Percentiles rank a stretch among this genome's conserved stretches.
phyloP scores from a whole-genome alignment of 2,113 vertebrate species.

The Eudyptes chrysolophus region DNA sequence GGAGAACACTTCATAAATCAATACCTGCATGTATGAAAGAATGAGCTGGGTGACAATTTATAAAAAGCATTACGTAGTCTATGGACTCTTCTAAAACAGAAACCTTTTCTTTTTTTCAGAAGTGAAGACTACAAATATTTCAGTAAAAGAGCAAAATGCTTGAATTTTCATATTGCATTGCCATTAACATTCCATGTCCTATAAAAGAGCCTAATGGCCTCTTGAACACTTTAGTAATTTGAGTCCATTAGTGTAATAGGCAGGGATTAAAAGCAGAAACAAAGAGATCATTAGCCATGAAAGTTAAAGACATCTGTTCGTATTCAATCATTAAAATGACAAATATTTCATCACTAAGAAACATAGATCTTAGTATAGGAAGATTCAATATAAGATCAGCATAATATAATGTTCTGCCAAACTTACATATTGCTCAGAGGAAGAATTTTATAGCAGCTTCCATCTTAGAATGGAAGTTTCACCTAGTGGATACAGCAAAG shows the following conservation, averaged over 20 bases:
- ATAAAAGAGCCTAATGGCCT: conserved; percentile 20
- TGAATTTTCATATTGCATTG: background rate
- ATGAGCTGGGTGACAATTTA: background rate
- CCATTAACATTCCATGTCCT: background rate
- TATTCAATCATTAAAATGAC: conserved; percentile 8
- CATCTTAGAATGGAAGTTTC: background rate
- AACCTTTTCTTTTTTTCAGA: background rate
- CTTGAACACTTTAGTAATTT: conserved; percentile 47
- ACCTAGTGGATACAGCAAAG: background rate
- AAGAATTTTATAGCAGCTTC: background rate
- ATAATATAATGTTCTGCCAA: background rate
- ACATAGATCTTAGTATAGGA: background rate
- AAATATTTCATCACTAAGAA: conserved; percentile 23
- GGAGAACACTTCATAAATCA: background rate
- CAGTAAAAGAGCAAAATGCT: background rate
- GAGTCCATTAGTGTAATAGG: conserved; percentile 53
- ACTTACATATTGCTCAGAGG: background rate
- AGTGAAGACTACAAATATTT: background rate
- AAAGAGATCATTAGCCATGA: conserved; percentile 42
- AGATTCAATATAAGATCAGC: background rate
- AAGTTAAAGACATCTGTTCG: conserved; percentile 51
- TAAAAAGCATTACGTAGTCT: background rate
- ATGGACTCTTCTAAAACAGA: background rate
- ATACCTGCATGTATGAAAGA: background rate
- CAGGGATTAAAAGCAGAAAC: conserved; percentile 54